These are phyloP conservation scores for Cepaea hortensis DNA, from an alignment of 2,888 invertebrate species.

Conservation along the genomic window DNA sequence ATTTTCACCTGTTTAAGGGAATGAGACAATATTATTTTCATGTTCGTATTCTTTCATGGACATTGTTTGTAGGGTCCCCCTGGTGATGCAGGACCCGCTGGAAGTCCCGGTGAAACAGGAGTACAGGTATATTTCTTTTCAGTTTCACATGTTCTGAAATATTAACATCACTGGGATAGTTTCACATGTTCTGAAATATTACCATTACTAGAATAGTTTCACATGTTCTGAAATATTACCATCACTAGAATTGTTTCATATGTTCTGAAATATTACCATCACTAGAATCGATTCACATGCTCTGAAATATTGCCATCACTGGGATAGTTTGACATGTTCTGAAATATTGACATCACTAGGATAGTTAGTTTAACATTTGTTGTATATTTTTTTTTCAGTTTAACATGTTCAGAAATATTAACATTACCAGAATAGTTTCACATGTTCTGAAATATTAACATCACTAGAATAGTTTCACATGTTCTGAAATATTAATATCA, in stretches of 20 bases:
- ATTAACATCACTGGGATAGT: neutral
- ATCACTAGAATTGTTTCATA: neutral
- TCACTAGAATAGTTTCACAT: too few relatives aligned
- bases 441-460: too few relatives aligned
- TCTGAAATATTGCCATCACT: too few relatives aligned
- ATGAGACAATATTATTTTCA: too few relatives aligned
- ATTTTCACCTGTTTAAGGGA: neutral
- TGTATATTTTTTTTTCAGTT: too few relatives aligned
- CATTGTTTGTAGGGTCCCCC: slow-evolving; percentile 58
- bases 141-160: neutral
- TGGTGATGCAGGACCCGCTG: slow-evolving; percentile 64
- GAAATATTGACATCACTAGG: too few relatives aligned
- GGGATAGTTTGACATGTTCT: too few relatives aligned
- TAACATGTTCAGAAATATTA: too few relatives aligned
- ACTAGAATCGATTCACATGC: neutral
- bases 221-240: neutral
- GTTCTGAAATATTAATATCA: too few relatives aligned
- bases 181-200: neutral
- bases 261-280: neutral
- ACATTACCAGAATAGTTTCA: too few relatives aligned
- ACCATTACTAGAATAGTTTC: neutral
- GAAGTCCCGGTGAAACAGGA: slow-evolving; percentile 63
- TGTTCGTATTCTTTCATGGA: too few relatives aligned
- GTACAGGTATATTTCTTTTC: slow-evolving; percentile 55
- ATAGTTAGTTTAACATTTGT: too few relatives aligned